Evolutionary conservation across 2,797 vertebrate species (phyloP), one percentile per base, ranked within the genome.

Genomic region (Centroberyx gerrardi): DNA sequence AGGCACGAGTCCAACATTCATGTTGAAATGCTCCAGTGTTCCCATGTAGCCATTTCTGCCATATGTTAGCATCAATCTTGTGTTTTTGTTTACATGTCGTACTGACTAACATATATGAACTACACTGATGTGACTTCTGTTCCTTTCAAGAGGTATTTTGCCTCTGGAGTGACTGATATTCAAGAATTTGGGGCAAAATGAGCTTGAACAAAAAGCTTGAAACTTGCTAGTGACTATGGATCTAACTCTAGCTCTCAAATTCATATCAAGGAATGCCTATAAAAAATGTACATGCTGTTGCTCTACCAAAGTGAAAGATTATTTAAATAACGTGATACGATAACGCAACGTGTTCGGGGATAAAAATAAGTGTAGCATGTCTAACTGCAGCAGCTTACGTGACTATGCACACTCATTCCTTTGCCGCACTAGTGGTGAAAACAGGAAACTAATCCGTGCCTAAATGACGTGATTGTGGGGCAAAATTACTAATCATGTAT

Each of bases 401-500:
- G 76, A 72, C 65, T 75, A 64, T 44, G 68, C 77, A 71, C 65
- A 82, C 73, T 58, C 70, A 70, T 81, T 85, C 78, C 83, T 81
- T 8, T 28, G 8, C 31, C 29, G 10, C 28, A 5, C 58, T 81
- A 54, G 62, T 80, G 73, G 67, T 68, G 80, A 71, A 81, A 86
- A 83, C 78, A 73, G 61, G 82, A 89, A 62, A 56, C 74, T 92
- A 90, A 92, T 89, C 89, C 86, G 72, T 77, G 77, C 68, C 87
- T 71, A 87, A 89, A 85, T 70, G 80, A 85, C 79, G 78, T 76
- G 82, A 87, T 84, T 85, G 81, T 69, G 58, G 84, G 91, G 85
- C 73, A 77, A 83, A 90, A 90, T 72, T 90, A 62, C 81, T 90
- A 90, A 88, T 86, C 85, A 14, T 86, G 81, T 90, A 90, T 83